These are phyloP conservation scores for Falco punctatus DNA, from an alignment of 2,113 vertebrate genomes.

Conservation along the genomic window DNA sequence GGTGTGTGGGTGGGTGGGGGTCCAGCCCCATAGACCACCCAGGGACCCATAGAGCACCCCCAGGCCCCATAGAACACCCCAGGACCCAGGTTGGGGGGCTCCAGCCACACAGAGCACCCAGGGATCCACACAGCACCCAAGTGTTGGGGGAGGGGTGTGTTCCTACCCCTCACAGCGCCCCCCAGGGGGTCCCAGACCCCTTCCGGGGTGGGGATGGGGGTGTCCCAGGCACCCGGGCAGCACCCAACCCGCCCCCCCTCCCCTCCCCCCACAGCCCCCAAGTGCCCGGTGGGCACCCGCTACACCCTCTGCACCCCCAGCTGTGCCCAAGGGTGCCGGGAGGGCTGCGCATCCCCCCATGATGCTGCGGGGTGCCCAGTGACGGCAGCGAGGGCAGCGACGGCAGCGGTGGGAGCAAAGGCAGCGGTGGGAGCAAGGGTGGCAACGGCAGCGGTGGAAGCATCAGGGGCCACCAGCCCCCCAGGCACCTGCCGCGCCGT, in stretches of 20 bases:
- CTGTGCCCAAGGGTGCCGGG: background rate
- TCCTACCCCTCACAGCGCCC: background rate
- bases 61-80: no score
- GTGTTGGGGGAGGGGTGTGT: background rate
- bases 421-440: no score
- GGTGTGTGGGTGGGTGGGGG: background rate
- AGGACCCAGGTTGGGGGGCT: no score
- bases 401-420: background rate
- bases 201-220: no score
- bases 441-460: accelerated
- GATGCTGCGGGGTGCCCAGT: background rate
- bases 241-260: no score
- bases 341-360: background rate
- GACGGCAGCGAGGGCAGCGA: background rate
- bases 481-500: background rate
- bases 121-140: no score
- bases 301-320: background rate
- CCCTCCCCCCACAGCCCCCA: background rate
- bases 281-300: background rate
- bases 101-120: background rate
- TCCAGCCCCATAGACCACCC: background rate
- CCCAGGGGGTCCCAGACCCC: background rate
- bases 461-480: background rate
- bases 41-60: no score
- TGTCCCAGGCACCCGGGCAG: background rate